phyloP scores from a whole-genome alignment of 2,113 vertebrate genomes.

The Macaca fascicularis region DNA sequence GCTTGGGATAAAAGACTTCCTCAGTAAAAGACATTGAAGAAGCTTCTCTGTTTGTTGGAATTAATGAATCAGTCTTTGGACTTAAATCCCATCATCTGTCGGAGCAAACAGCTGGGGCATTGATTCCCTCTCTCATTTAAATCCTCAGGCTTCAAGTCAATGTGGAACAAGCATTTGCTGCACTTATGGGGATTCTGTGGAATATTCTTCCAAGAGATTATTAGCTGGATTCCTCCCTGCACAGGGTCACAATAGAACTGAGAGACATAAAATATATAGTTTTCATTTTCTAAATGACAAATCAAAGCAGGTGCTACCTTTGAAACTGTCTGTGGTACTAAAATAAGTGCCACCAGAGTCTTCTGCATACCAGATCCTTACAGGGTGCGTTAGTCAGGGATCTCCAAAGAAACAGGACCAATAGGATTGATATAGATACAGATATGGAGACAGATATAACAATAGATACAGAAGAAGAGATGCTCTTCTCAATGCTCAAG shows the following conservation, averaged over 20 bases:
- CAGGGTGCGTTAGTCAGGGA: background rate
- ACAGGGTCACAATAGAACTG: background rate
- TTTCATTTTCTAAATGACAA: slow-evolving; percentile 35
- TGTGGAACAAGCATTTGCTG: background rate
- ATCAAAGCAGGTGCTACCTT: background rate
- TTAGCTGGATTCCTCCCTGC: background rate
- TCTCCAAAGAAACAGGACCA: background rate
- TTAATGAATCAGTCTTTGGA: background rate
- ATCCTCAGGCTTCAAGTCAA: background rate
- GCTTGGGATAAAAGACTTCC: background rate
- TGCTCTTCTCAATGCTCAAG: too few species aligned
- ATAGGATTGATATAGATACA: background rate
- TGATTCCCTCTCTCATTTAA: background rate
- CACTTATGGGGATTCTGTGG: background rate
- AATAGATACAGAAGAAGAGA: background rate
- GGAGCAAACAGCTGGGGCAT: background rate
- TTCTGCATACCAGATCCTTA: background rate
- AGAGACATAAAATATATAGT: background rate
- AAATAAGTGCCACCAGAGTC: background rate
- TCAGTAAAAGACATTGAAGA: background rate
- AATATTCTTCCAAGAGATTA: background rate
- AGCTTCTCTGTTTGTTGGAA: background rate
- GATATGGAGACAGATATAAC: background rate
- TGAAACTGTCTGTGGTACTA: background rate
- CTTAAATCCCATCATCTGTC: background rate